These are phyloP conservation scores for Mesorhabditis spiculigera DNA, from an alignment of 2,888 invertebrate species.

Conservation along the genomic window DNA sequence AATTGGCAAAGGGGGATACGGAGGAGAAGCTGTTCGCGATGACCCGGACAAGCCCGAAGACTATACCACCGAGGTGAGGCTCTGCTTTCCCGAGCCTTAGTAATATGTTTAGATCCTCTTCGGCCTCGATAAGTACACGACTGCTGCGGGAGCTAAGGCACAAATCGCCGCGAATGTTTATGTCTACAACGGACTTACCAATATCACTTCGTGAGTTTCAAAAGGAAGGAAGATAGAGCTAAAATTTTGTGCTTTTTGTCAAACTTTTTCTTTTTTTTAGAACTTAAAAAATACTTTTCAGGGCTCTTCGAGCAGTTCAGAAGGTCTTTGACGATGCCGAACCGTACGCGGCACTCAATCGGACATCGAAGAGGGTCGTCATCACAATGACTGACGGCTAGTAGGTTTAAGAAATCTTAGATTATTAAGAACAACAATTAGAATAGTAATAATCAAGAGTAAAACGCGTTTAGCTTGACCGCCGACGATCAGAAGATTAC, in stretches of 20 bases:
- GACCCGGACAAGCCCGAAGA: too few species aligned
- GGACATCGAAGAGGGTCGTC: slow-evolving; percentile 4
- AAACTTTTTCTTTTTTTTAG: too few species aligned
- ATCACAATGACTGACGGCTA: slow-evolving; percentile 3
- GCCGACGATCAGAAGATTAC: background rate
- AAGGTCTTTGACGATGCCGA: background rate
- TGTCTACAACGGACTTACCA: slow-evolving; percentile 6
- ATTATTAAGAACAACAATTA: background rate
- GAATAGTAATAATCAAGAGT: background rate
- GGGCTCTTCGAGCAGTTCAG: background rate
- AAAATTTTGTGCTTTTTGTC: too few species aligned
- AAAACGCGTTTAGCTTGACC: background rate
- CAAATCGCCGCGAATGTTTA: background rate
- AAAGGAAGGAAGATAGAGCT: background rate
- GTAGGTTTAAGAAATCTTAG: background rate
- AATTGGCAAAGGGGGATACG: too few species aligned
- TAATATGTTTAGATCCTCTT: background rate
- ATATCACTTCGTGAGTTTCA: slow-evolving; percentile 1
- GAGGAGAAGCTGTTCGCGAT: too few species aligned
- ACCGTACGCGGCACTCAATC: background rate
- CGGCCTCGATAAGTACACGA: background rate
- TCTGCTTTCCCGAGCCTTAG: too few species aligned
- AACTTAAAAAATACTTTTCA: background rate
- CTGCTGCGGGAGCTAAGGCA: background rate
- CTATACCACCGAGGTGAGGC: too few species aligned